A percentile compares a stretch with the other conserved stretches of the same genome.
Conservation (phyloP, 2,113 vertebrate species). For the Tragelaphus buxtoni region DNA sequence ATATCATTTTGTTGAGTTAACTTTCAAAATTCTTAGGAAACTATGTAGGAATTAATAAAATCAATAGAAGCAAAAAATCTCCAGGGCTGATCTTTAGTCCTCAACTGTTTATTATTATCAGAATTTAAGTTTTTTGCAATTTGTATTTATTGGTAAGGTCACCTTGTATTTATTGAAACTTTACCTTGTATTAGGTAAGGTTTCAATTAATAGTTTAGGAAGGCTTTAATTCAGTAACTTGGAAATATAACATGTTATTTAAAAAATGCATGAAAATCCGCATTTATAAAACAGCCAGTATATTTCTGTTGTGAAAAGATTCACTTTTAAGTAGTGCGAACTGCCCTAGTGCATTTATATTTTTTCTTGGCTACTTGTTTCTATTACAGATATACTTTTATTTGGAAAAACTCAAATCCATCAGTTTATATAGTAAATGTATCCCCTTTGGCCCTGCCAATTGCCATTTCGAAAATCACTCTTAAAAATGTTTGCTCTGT, state of each 20-base stretch:
- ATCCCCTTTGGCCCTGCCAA: background rate
- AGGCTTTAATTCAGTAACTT: background rate
- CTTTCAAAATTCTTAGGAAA: background rate
- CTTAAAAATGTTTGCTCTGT: background rate
- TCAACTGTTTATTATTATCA: background rate
- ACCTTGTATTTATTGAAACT: too few species aligned
- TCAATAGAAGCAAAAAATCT: background rate
- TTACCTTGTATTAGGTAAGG: background rate
- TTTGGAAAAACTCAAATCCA: background rate
- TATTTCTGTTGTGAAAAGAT: background rate
- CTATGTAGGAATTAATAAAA: background rate
- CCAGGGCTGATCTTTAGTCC: background rate
- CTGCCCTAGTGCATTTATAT: background rate
- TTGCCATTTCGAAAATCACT: background rate
- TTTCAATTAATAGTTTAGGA: background rate
- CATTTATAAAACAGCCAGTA: background rate
- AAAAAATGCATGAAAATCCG: background rate
- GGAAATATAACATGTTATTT: background rate
- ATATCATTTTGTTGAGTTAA: background rate
- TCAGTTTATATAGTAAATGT: background rate
- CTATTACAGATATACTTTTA: background rate
- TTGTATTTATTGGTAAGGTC: background rate
- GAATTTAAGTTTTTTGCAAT: background rate
- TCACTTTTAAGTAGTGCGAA: background rate
- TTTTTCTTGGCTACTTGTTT: background rate